Evolutionary conservation across 64 coral and sea anemone species (phyloP), one percentile per base, ranked within the genome.

Genomic region (Montipora sp.): DNA sequence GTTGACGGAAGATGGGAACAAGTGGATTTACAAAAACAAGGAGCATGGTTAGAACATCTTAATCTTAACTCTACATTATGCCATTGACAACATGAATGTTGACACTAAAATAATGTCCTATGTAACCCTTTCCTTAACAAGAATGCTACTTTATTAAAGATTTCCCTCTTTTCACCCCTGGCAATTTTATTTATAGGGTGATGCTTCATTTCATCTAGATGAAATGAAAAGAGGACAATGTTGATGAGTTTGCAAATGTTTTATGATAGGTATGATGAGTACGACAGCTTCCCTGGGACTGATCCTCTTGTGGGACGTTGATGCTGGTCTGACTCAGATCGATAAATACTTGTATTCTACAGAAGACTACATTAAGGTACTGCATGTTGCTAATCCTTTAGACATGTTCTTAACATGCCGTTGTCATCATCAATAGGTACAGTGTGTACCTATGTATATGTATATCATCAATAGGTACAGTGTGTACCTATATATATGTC

Each of bases 11-110:
- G 97, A 98, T 91, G 94, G 94, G 47, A 96, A 95, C 51, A 98
- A 98, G 77, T 98, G 97, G 97, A 98, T 98, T 94, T 98, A 98
- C 69, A 98, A 98, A 61, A 98, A 98, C 79, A 98, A 98, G 57
- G 97, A 98, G 77, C 94, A 96, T 91, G 97, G 97, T 98, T 78
- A 79, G 43, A 68, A 36, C 16, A 51, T 51, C 7, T 1, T 51
- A 7, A 79, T 3, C 5, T 55, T 55, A 55, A 55, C 10, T 36
- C 36, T 36, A 36, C 36, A 36, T 36, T 36, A 36, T 36, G 36
- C 0, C 27, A 36, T 36, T 36, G 36, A 36, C 36, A 36, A 36
- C 36, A 36, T 36, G 1, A 36, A 36, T 36, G 36, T 36, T 0
- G 36, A 36, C 36, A 36, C 36, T 36, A 36, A 36, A 36, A 36